Evolutionary conservation across 1,140 invertebrate species (phyloP), one percentile per base, ranked within the genome.

Genomic region (Homarus americanus): DNA sequence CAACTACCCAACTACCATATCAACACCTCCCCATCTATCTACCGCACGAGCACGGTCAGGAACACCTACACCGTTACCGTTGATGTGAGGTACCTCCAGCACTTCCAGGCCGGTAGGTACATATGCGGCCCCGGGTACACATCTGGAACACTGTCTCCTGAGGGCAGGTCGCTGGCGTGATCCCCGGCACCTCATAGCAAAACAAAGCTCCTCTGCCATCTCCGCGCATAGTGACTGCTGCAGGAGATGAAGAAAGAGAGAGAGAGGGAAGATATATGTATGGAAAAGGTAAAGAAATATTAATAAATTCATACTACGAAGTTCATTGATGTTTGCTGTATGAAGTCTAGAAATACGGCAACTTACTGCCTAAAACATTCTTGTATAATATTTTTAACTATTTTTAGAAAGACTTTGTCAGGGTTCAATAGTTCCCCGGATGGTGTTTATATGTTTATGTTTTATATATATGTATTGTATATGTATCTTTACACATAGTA

Each of bases 161-260:
- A 96, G 93, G 0, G 95, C 96, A 32, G 96, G 96, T 85, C 96
- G 94, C 93, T 96, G 95, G 66, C 96, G 94, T 28, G 97, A 97
- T 2, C 96, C 96, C 63, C 96, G 95, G 93, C 97, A 97, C 87
- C 96, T 94, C 75, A 97, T 94, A 24, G 97, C 97, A 93, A 97
- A 97, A 91, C 96, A 96, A 32, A 97, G 94, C 93, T 98, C 97
- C 90, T 97, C 96, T 34, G 96, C 96, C 96, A 97, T 97, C 94
- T 97, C 97, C 0, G 96, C 95, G 94, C 97, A 98, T 12, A 97
- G 93, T 2, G 97, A 97, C 94, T 97, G 96, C 93, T 97, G 95
- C 24, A 32, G 5, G 63, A 28, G 32, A 63, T 63, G 58, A 63
- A 4, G 44, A 1, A 15, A 49, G 9, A 10, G 44, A 10, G 44